Base-by-base conservation (phyloP, 2,797 vertebrate species). In the Darevskia mixta region DNA sequence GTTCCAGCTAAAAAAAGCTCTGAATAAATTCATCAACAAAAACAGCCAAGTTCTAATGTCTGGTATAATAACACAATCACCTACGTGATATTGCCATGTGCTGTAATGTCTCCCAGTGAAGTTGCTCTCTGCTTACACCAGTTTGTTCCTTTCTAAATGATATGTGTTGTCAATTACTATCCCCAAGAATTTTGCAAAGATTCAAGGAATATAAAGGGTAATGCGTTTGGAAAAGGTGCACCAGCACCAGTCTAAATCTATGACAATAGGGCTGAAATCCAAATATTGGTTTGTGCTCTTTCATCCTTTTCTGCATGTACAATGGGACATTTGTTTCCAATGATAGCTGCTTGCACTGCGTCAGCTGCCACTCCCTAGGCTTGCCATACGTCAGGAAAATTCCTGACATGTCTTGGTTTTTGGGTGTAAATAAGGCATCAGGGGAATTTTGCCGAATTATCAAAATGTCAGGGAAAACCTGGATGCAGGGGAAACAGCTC, bases 21-120 rank as follows among this genome's bases (percentile, higher is more conserved):
- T 55, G 49, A 55, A 55, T 55, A 55, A 79, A 89, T 77, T 55
- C 83, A 82, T 73, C 45, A 88, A 8, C 17, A 93, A 91, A 87
- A 80, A 49, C 86, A 90, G 18, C 3, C 23, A 25, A 61, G 90
- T 55, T 58, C n/a, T 69, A 58, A 32, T 55, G 49, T 1, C 18
- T 32, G 15, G n/a, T 67, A 10, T 89, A 85, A 35, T 5, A 84
- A 41, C 78, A 67, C 4, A 43, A 13, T 72, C 67, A 35, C 45
- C 18, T 38, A 11, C 35, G 18, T 66, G 23, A 66, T 41, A 38
- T 66, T 81, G 35, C 23, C 45, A n/a, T 71, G 41, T 3, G 38
- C 41, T 71, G 11, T 43, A 45, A 71, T n/a, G 43, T 45, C 38
- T 64, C 29, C 1, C 4, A 23, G 23, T 49, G 4, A 29, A 49